Evolutionary conservation across 2,888 invertebrate genomes (phyloP).

Genomic region (Aproaerema taeniolella): DNA sequence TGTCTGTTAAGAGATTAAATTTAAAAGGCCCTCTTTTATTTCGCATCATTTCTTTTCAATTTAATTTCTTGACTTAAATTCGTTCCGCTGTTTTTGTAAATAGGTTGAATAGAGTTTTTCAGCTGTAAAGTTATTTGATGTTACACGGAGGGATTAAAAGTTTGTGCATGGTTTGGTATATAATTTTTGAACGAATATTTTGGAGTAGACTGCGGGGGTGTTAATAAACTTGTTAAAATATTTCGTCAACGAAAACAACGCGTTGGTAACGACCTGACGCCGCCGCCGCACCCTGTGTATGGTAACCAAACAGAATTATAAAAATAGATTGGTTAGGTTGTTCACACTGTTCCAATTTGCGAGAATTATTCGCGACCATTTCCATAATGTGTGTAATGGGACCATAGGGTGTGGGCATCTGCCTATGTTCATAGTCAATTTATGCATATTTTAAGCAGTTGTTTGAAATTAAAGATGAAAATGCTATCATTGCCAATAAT

Average conservation of each 20-base stretch:
- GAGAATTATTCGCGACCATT: too few relatives aligned
- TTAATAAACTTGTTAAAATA: constrained; percentile 49
- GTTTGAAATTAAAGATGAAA: too few relatives aligned
- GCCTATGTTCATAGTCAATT: too few relatives aligned
- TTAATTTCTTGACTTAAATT: constrained; percentile 1
- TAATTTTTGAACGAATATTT: constrained; percentile 17
- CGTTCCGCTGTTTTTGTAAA: constrained; percentile 1
- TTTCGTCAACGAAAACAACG: constrained; percentile 38
- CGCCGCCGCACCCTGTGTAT: constrained; percentile 13
- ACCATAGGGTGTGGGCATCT: too few relatives aligned
- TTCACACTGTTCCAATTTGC: constrained; percentile 1
- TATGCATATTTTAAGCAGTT: too few relatives aligned
- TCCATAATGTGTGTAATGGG: too few relatives aligned
- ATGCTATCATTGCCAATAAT: too few relatives aligned
- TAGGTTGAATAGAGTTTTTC: constrained; percentile 3
- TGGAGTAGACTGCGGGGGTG: constrained; percentile 20
- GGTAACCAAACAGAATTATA: constrained; percentile 15
- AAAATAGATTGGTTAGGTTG: too few relatives aligned
- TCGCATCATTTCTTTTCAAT: constrained; percentile 3
- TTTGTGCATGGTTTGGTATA: constrained; percentile 3
- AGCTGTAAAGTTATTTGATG: not conserved
- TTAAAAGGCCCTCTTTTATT: constrained; percentile 32
- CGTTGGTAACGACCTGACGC: constrained; percentile 26
- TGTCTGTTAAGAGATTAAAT: constrained; percentile 60
- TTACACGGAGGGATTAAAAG: not conserved